Base-by-base conservation (phyloP, 2,888 invertebrate genomes). In the Gastrophysa polygoni region DNA sequence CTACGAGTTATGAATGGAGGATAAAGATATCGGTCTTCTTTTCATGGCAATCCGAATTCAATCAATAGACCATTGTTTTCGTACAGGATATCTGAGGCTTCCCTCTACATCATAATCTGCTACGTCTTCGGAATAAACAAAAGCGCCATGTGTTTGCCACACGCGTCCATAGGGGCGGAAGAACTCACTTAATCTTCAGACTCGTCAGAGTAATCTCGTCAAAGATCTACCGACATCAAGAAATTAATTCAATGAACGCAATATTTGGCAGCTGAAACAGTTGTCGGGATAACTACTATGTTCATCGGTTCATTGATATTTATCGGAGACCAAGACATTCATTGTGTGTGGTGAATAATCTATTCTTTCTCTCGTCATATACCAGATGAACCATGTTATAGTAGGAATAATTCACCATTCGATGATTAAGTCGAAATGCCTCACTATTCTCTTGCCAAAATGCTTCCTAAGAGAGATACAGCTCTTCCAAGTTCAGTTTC, bases 141-240 rank as follows among this genome's bases (percentile, higher is more conserved):
- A 38, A 38, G 38, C 38, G 11, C 38, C 38, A 38, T 38, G 38
- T 38, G 38, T 38, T 38, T 59, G 52, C 52, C 46, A 20, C 46
- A 54, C 54, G 32, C 54, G 38, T 38, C 38, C 38, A 55, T 54
- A 47, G 54, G 54, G 59, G 54, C 43, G 24, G 46, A 59, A 49
- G 38, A 24, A 47, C 43, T 59, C 54, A 59, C 38, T 38, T 38
- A 38, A 38, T 59, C 59, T 59, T 20, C 52, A 51, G 55, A 54
- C 59, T 55, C 21, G 52, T 47, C 52, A 47, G 16, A 32, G 16
- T 49, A 54, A 48, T 59, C 54, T 52, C 43, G 38, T 48, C 59
- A 55, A 49, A 49, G 54, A 54, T 57, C 49, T 49, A 49, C 54
- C 38, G 38, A 38, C 38, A n/a, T 38, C 38, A n/a, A n/a, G 38